A percentile compares a stretch with the other conserved stretches of the same genome.
Conservation (phyloP, 2,888 invertebrate genomes). For the Malacosoma neustria region DNA sequence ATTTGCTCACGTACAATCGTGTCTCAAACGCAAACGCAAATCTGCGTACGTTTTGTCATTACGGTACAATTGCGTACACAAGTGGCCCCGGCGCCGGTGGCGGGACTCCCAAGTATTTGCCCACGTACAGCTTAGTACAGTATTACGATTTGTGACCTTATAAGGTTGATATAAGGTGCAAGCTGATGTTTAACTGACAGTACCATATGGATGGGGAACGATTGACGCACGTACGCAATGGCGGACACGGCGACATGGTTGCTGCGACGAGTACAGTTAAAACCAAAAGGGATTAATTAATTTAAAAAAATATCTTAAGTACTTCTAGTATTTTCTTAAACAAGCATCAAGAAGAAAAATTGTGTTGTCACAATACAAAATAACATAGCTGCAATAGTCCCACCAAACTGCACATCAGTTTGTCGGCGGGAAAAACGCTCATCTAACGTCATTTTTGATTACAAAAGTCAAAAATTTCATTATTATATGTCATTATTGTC, state of each 20-base stretch:
- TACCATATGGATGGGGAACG: conserved; percentile 31
- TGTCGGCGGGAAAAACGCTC: too few relatives aligned
- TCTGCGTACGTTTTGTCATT: conserved; percentile 28
- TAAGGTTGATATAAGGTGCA: background rate
- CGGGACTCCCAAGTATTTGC: conserved; percentile 33
- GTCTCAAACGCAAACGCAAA: conserved; percentile 26
- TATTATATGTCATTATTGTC: too few relatives aligned
- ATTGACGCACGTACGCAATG: conserved; percentile 56
- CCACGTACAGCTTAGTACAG: conserved; percentile 20
- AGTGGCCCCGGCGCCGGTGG: conserved; percentile 22
- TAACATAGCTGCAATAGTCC: too few relatives aligned
- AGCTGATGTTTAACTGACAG: conserved; percentile 23
- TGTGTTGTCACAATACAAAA: too few relatives aligned
- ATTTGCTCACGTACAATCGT: conserved; percentile 40
- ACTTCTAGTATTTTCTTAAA: background rate
- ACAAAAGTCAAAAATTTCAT: too few relatives aligned
- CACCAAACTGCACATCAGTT: too few relatives aligned
- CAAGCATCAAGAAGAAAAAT: background rate
- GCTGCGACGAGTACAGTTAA: conserved; percentile 25
- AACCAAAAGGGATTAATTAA: conserved; percentile 17
- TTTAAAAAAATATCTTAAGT: background rate
- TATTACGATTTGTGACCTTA: background rate
- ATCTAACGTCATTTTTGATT: too few relatives aligned
- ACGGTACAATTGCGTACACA: conserved; percentile 30
- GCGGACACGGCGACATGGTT: conserved; percentile 45